Evolutionary conservation across 2,888 invertebrate genomes (phyloP).

Genomic region (Exocentrus adspersus): DNA sequence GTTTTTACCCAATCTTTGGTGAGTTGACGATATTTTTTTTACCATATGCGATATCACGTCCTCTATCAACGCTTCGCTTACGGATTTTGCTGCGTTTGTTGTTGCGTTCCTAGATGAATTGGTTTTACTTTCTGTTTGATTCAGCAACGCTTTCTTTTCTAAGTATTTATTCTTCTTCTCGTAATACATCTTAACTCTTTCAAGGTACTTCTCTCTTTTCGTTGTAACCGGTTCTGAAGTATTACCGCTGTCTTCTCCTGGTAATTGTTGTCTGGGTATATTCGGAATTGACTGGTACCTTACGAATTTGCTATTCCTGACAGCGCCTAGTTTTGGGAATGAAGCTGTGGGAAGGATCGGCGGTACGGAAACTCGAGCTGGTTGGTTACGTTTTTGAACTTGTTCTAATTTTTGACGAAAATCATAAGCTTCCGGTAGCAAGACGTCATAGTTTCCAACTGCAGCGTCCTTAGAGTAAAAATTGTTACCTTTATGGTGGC

Average conservation of each 20-base stretch:
- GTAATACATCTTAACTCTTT: slow-evolving; percentile 27
- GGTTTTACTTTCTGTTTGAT: background rate
- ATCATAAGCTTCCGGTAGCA: slow-evolving; percentile 46
- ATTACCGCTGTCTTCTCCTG: background rate
- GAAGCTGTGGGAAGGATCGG: slow-evolving; percentile 14
- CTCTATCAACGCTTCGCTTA: background rate
- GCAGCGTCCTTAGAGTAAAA: slow-evolving; percentile 48
- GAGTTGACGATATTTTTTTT: background rate
- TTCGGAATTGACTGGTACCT: slow-evolving; percentile 22
- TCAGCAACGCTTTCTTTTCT: slow-evolving; percentile 12
- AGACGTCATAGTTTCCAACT: slow-evolving; percentile 50
- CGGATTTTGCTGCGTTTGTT: background rate
- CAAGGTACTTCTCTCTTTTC: slow-evolving; percentile 19
- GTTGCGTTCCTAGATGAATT: background rate
- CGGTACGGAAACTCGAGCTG: slow-evolving; percentile 9
- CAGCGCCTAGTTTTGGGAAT: slow-evolving; percentile 11
- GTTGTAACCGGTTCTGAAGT: background rate
- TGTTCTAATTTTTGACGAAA: slow-evolving; percentile 46
- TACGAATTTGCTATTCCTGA: background rate
- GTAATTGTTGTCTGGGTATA: slow-evolving; percentile 1
- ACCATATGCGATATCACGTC: slow-evolving; percentile 16
- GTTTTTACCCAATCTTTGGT: background rate
- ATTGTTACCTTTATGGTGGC: slow-evolving; percentile 37
- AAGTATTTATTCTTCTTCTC: slow-evolving; percentile 24
- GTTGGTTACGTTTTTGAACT: slow-evolving; percentile 11